These are phyloP conservation scores for human (Homo sapiens) DNA, from an alignment of 2,113 vertebrate genomes.

Conservation along the genomic window DNA sequence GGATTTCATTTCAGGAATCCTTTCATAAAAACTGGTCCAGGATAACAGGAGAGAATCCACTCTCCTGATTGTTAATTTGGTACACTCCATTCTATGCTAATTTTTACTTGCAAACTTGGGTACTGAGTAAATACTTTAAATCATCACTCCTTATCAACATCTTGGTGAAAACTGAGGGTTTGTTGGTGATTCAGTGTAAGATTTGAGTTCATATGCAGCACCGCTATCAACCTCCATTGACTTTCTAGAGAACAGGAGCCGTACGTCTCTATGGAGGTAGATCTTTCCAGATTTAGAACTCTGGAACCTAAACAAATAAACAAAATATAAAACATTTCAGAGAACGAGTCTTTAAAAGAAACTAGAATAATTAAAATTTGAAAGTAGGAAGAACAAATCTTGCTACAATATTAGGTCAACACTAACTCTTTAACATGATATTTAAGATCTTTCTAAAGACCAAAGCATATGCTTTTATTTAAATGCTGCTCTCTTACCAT, in stretches of 20 bases:
- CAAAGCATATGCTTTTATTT: background rate
- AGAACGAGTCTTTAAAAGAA: conserved; percentile 1
- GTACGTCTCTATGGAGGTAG: conserved; percentile 99
- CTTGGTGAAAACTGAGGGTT: conserved; percentile 96
- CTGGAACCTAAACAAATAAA: conserved; percentile 93
- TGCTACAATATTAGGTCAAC: background rate
- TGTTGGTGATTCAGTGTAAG: conserved; percentile 96
- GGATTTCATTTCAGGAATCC: conserved; percentile 89
- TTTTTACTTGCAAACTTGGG: conserved; percentile 70
- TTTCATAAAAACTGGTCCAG: conserved; percentile 85
- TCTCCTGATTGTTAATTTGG: conserved; percentile 71
- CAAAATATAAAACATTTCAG: conserved; percentile 33
- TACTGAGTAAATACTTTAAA: conserved; percentile 65
- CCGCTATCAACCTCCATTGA: conserved; percentile 99
- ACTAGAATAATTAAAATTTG: background rate
- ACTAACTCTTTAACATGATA: background rate
- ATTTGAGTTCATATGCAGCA: conserved; percentile 99
- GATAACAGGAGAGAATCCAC: conserved; percentile 75
- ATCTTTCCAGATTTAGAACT: conserved; percentile 99
- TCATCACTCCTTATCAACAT: conserved; percentile 86
- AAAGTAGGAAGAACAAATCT: conserved; percentile 4
- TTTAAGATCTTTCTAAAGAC: background rate
- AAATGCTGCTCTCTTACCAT: background rate
- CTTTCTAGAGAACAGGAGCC: conserved; percentile 98
- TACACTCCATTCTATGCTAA: conserved; percentile 66